Conservation (phyloP, 2,888 invertebrate species). For the Dynastes maya region DNA sequence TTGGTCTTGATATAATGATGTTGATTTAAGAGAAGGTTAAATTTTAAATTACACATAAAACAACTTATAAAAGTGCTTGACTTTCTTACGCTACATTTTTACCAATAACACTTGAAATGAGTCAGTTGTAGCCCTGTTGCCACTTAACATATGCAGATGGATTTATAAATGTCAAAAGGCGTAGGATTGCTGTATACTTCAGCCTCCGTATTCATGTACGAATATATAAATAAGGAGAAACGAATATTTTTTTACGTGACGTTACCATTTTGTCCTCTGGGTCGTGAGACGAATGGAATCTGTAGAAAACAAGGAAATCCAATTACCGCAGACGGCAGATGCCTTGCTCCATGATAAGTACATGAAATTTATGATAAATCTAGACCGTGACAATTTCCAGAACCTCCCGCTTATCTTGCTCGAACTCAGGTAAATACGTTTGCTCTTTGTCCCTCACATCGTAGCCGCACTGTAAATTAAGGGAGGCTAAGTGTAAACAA, state of each 20-base stretch:
- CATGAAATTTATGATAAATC: conserved; percentile 44
- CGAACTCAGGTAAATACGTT: conserved; percentile 28
- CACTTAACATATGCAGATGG: not conserved
- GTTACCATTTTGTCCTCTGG: conserved; percentile 1
- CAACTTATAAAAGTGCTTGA: not conserved
- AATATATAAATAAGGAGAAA: conserved; percentile 29
- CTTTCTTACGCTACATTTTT: not conserved
- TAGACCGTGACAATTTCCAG: conserved; percentile 48
- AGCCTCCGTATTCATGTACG: conserved; percentile 24
- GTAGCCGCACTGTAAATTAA: conserved; percentile 21
- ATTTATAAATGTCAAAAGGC: conserved; percentile 22
- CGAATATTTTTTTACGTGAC: conserved; percentile 18
- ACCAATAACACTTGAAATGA: not conserved
- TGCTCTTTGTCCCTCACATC: conserved; percentile 3
- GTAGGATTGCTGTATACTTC: conserved; percentile 1
- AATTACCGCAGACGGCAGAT: conserved; percentile 43
- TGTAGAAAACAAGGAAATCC: conserved; percentile 44
- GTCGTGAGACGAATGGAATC: conserved; percentile 26
- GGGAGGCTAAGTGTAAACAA: conserved; percentile 36
- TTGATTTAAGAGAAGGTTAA: not conserved
- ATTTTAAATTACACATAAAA: no score
- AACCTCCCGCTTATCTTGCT: conserved; percentile 35
- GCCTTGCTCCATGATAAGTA: conserved; percentile 32
- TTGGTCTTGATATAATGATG: no score
- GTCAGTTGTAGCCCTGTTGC: not conserved